These are phyloP conservation scores for Scaptomyza polygonia DNA, from an alignment of 2,888 invertebrate species.

Conservation along the genomic window DNA sequence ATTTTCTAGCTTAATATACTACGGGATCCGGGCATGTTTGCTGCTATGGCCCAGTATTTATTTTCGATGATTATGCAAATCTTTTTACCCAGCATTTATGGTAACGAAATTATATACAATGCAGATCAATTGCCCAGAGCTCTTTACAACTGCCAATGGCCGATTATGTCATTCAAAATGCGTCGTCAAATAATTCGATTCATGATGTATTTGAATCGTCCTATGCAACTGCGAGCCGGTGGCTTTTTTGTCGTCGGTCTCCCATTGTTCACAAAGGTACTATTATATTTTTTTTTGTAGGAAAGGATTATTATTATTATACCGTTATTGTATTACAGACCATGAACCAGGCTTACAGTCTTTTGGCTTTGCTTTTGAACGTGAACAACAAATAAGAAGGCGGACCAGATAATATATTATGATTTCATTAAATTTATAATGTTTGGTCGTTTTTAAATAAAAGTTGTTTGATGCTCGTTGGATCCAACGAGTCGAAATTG, in stretches of 20 bases:
- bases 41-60: conserved; percentile 41
- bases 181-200: conserved; percentile 38
- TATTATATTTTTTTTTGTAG: background rate
- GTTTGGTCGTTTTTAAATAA: conserved; percentile 9
- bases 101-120: conserved; percentile 44
- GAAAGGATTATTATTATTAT: background rate
- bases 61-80: conserved; percentile 54
- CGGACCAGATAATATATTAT: background rate
- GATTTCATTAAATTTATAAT: background rate
- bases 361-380: conserved; percentile 59
- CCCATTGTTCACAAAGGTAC: conserved; percentile 27
- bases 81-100: conserved; percentile 54
- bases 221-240: conserved; percentile 26
- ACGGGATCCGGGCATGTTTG: conserved; percentile 21
- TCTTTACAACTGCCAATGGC: conserved; percentile 48
- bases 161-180: conserved; percentile 48
- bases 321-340: conserved; percentile 36
- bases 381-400: conserved; percentile 29
- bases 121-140: conserved; percentile 30
- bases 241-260: conserved; percentile 26
- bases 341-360: conserved; percentile 62
- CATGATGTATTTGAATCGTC: conserved; percentile 52
- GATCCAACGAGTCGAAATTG: background rate
- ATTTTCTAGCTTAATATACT: conserved; percentile 9
- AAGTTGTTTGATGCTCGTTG: background rate